Evolutionary conservation across 1,140 invertebrate species (phyloP), one percentile per base, ranked within the genome.

Genomic region (Papilio aristodemus): DNA sequence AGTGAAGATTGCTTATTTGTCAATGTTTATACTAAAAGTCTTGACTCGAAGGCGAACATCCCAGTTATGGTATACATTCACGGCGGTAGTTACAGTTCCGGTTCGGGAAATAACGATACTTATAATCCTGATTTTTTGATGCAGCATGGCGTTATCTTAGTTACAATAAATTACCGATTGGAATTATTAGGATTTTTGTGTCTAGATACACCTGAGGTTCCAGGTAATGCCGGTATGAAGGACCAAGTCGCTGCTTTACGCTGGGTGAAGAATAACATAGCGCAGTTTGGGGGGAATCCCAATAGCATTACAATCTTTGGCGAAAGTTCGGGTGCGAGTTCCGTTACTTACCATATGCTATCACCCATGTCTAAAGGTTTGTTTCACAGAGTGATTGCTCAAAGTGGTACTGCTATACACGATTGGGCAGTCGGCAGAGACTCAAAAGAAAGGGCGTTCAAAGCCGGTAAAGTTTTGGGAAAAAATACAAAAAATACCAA

Each of bases 231-330:
- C 38, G 95, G 93, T 0, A 80, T 95, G 11, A 93, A 94, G 69
- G 95, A 95, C 80, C 94, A 95, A 86, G 92, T 94, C 14, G 72
- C 67, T n/a, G 84, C 81, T 10, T 68, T 88, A 17, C 67, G 68
- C 54, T 88, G 88, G 86, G 76, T 90, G n/a, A 73, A 81, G 66
- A 68, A 84, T n/a, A 89, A 91, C 67, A 90, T 91, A 63, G 72
- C 70, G 6, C 62, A 91, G 66, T 97, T 97, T 80, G 95, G 95
- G 13, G 96, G 96, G 1, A 94, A 95, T 83, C 92, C 94, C 0
- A 84, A 94, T 17, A 93, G 93, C 75, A 93, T 97, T 0, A 95
- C 95, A 0, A 85, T 96, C 14, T 95, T 95, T 76, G 95, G 95
- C 1, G 94, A 95, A 79, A 95, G 94, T 76, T 94, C 95, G 0